Base-by-base conservation (phyloP, 2,113 vertebrate species). In the Athene cunicularia region DNA sequence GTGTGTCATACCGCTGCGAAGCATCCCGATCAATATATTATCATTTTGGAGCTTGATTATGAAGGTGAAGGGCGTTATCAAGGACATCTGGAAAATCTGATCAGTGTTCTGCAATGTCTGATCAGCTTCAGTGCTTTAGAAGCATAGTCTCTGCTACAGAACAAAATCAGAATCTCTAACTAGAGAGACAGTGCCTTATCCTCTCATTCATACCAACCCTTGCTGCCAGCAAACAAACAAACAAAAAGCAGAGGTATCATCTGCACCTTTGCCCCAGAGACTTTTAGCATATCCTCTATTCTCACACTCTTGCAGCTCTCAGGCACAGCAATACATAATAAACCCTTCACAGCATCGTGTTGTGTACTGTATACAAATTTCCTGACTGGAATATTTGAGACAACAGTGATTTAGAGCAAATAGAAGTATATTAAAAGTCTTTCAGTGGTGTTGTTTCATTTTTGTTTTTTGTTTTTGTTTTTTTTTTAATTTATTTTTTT, bases 31-130 rank as follows among this genome's bases (percentile, higher is more conserved):
- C 94, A 68, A 97, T 97, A 35, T 4, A 62, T 96, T 88, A 86
- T 88, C 62, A 55, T 93, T 87, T 50, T 86, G 52, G 70, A 90
- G 80, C 84, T 74, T 70, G 84, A 43, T 85, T 43, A 86, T 15
- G 91, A 93, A 82, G 74, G 94, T 91, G 86, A 95, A 95, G 87
- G 94, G 50, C 89, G 1, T 77, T 68, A 62, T 32, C 89, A 96
- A 97, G 91, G 96, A 43, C 94, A 26, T n/a, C 32, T 64, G 71
- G 62, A 66, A 80, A 90, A 79, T 58, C 85, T 73, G 91, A 73
- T 72, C 73, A 2, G 86, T 2, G 67, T 60, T 91, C 72, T 84
- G 64, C 80, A 16, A 6, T 47, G 70, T 59, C 58, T 73, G 86
- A 62, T 66, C 84, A 13, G 81, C 80, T 35, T 33, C 70, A 15